These are phyloP conservation scores for Selene dorsalis DNA, from an alignment of 2,797 vertebrate species.

Conservation along the genomic window DNA sequence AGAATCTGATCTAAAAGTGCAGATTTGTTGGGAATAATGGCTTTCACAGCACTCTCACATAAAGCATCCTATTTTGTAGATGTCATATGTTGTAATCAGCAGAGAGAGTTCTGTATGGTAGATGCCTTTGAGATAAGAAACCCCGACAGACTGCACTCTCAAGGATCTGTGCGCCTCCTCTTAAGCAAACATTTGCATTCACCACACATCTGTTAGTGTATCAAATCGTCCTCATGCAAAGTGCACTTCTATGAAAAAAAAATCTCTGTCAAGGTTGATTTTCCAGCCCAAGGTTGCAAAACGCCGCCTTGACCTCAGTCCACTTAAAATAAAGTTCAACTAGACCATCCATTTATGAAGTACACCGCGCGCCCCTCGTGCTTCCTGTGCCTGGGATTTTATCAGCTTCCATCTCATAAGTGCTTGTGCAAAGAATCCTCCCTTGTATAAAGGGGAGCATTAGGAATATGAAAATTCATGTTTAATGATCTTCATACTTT, in stretches of 20 bases:
- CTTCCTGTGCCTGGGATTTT: constrained; percentile 33
- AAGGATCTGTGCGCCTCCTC: constrained; percentile 43
- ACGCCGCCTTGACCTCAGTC: constrained; percentile 61
- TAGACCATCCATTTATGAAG: constrained; percentile 52
- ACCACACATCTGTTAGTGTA: constrained; percentile 52
- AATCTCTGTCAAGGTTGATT: constrained; percentile 63
- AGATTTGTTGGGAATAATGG: constrained; percentile 65
- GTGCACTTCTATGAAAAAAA: constrained; percentile 51
- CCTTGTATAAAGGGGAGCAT: constrained; percentile 29
- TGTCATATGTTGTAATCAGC: constrained; percentile 67
- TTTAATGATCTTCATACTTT: constrained; percentile 52
- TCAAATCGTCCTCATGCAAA: constrained; percentile 59
- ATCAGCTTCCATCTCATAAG: constrained; percentile 58
- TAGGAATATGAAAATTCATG: constrained; percentile 51
- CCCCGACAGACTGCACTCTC: constrained; percentile 42
- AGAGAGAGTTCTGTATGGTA: constrained; percentile 44
- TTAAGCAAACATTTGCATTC: constrained; percentile 71
- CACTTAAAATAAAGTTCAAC: constrained; percentile 62
- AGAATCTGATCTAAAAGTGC: constrained; percentile 54
- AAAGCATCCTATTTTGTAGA: constrained; percentile 70
- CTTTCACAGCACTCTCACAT: constrained; percentile 42
- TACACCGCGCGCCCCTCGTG: constrained; percentile 27
- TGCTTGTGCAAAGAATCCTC: constrained; percentile 46
- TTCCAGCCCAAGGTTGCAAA: constrained; percentile 64
- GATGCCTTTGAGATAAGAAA: constrained; percentile 70